These are phyloP conservation scores for Zygaena filipendulae DNA, from an alignment of 2,888 invertebrate genomes.

Conservation along the genomic window DNA sequence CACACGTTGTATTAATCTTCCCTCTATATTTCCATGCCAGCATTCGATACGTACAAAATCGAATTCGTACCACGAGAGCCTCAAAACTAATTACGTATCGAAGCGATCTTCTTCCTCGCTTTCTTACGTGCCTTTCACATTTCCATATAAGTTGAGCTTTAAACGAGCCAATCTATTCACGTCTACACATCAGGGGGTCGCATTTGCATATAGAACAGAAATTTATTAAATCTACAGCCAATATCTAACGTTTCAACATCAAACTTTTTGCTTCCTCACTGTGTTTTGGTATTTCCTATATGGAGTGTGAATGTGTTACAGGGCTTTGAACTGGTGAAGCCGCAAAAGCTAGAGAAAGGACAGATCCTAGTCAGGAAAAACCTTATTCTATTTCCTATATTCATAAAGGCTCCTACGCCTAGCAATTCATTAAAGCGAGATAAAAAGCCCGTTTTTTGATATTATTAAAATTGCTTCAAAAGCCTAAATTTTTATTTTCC, in stretches of 20 bases:
- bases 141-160: slow-evolving; percentile 69
- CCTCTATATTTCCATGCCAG: slow-evolving; percentile 35
- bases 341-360: too few species aligned
- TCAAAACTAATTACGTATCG: slow-evolving; percentile 67
- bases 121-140: slow-evolving; percentile 68
- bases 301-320: slow-evolving; percentile 35
- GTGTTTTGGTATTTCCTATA: slow-evolving; percentile 48
- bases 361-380: too few species aligned
- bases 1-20: slow-evolving; percentile 35
- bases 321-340: too few species aligned
- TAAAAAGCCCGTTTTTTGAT: too few species aligned
- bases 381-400: too few species aligned
- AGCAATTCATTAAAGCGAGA: too few species aligned
- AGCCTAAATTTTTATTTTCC: too few species aligned
- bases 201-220: slow-evolving; percentile 70
- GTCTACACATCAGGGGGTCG: slow-evolving; percentile 69
- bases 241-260: slow-evolving; percentile 63
- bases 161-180: slow-evolving; percentile 70
- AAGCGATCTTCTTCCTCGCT: slow-evolving; percentile 61
- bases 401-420: too few species aligned
- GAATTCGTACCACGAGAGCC: slow-evolving; percentile 46
- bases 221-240: slow-evolving; percentile 70
- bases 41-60: too few species aligned
- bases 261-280: slow-evolving; percentile 54
- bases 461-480: too few species aligned